These are phyloP conservation scores for Trachelus tabidus DNA, from an alignment of 2,888 invertebrate species.

Conservation along the genomic window DNA sequence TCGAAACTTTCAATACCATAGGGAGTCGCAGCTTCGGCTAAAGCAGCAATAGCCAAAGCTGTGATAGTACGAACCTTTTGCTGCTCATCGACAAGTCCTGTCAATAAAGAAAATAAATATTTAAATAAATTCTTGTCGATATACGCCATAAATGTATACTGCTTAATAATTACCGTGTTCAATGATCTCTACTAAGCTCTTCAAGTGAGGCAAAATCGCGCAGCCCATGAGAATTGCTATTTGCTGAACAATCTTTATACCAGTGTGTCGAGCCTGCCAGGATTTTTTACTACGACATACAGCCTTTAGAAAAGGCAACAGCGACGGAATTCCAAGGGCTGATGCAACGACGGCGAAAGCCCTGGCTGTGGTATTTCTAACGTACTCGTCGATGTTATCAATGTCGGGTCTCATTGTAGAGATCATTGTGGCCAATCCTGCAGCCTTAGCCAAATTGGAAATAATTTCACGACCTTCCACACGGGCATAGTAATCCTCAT, in stretches of 20 bases:
- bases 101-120: slow-evolving; percentile 25
- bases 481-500: slow-evolving; percentile 99
- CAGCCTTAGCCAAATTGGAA: slow-evolving; percentile 98
- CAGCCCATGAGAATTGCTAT: slow-evolving; percentile 99
- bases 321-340: slow-evolving; percentile 96
- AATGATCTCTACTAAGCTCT: slow-evolving; percentile 98
- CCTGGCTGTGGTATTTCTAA: slow-evolving; percentile 98
- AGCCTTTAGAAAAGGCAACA: slow-evolving; percentile 97
- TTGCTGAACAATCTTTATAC: slow-evolving; percentile 99
- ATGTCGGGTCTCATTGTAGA: slow-evolving; percentile 99
- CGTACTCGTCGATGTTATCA: slow-evolving; percentile 99
- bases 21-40: slow-evolving; percentile 99
- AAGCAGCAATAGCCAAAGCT: slow-evolving; percentile 95
- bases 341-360: slow-evolving; percentile 99
- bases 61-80: slow-evolving; percentile 99
- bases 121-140: background rate
- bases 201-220: slow-evolving; percentile 97
- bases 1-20: slow-evolving; percentile 99
- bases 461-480: slow-evolving; percentile 99
- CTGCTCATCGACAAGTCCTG: slow-evolving; percentile 95
- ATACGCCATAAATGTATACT: background rate
- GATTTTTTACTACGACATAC: slow-evolving; percentile 99
- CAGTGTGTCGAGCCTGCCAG: slow-evolving; percentile 98
- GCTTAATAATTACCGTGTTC: slow-evolving; percentile 82
- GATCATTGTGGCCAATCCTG: slow-evolving; percentile 99